phyloP scores from a whole-genome alignment of 2,113 vertebrate genomes.

The Zootoca vivipara region DNA sequence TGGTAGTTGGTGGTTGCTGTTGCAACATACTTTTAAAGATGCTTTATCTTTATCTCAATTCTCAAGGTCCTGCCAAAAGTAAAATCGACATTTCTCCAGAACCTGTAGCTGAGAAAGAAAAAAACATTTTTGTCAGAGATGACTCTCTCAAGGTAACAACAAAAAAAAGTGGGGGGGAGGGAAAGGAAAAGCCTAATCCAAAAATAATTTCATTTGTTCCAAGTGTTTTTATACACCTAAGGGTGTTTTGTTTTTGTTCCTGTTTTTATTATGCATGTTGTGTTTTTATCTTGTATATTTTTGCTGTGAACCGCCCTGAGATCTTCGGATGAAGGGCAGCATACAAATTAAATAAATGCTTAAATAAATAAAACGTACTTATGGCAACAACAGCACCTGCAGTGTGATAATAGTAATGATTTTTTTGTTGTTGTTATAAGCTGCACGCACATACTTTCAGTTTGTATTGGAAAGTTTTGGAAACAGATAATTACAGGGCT shows the following conservation, averaged over 20 bases:
- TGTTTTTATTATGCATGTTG: too few species aligned
- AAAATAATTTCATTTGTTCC: background rate
- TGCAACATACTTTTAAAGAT: background rate
- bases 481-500: too few species aligned
- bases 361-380: too few species aligned
- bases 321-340: too few species aligned
- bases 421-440: background rate
- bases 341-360: too few species aligned
- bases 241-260: too few species aligned
- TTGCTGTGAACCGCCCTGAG: too few species aligned
- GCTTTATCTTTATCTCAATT: constrained; percentile 24
- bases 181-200: background rate
- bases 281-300: too few species aligned
- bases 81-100: constrained; percentile 12
- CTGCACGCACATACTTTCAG: background rate
- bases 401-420: background rate
- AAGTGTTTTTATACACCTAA: background rate
- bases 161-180: constrained; percentile 20
- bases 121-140: constrained; percentile 72
- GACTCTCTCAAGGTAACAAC: constrained; percentile 79
- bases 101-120: constrained; percentile 15
- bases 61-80: constrained; percentile 25
- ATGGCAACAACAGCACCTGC: background rate
- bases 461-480: too few species aligned
- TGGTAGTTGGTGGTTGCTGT: background rate